Evolutionary conservation across 1,140 invertebrate genomes (phyloP).

Genomic region (Zaprionus davidi): DNA sequence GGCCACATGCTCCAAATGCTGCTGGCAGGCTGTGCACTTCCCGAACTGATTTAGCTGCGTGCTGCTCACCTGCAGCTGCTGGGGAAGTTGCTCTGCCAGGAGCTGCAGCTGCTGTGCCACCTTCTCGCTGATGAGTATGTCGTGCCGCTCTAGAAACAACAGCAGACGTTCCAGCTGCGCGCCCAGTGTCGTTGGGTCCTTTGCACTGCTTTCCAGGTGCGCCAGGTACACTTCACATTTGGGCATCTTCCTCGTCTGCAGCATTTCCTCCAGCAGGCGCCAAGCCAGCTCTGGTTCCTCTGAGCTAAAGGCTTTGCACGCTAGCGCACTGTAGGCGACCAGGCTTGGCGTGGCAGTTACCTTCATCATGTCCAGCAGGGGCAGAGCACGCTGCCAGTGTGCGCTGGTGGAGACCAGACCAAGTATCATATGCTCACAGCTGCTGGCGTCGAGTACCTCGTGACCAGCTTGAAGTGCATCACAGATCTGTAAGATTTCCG

Average conservation of each 20-base stretch:
- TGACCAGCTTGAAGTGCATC: slow-evolving; percentile 85
- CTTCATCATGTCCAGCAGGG: slow-evolving; percentile 87
- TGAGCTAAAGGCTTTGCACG: slow-evolving; percentile 59
- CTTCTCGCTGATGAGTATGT: slow-evolving; percentile 60
- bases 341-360: slow-evolving; percentile 77
- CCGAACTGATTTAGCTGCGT: slow-evolving; percentile 79
- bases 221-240: slow-evolving; percentile 72
- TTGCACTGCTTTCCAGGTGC: slow-evolving; percentile 37
- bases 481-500: slow-evolving; percentile 86
- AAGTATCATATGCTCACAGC: slow-evolving; percentile 86
- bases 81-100: slow-evolving; percentile 18
- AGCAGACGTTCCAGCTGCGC: slow-evolving; percentile 52
- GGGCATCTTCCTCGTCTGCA: slow-evolving; percentile 55
- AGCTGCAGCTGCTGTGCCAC: slow-evolving; percentile 47
- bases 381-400: slow-evolving; percentile 86
- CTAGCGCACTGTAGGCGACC: slow-evolving; percentile 60
- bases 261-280: slow-evolving; percentile 72
- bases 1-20: slow-evolving; percentile 84
- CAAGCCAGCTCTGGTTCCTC: slow-evolving; percentile 56
- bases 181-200: not conserved
- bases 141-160: slow-evolving; percentile 61
- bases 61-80: not conserved
- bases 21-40: slow-evolving; percentile 86
- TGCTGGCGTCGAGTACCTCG: slow-evolving; percentile 86
- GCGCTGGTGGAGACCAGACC: slow-evolving; percentile 87